A percentile compares a stretch with the other conserved stretches of the same genome.
These are phyloP conservation scores for Solenodon paradoxus DNA, from an alignment of 2,113 vertebrate species.

Conservation along the genomic window DNA sequence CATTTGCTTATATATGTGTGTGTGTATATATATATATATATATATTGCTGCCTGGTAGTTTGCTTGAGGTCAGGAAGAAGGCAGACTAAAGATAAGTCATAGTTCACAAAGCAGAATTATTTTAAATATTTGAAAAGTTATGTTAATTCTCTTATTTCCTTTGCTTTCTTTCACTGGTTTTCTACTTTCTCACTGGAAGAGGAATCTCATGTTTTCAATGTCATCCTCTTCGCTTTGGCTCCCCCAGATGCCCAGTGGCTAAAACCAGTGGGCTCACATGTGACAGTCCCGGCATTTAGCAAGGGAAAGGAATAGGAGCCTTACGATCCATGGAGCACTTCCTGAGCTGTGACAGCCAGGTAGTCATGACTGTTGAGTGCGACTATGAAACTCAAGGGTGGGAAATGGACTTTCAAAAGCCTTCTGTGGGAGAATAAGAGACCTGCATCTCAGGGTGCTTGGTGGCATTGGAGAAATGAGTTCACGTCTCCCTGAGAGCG, in stretches of 20 bases:
- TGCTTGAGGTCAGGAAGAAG: background rate
- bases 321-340: background rate
- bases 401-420: background rate
- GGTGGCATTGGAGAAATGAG: background rate
- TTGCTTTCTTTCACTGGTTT: background rate
- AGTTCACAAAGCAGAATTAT: constrained; percentile 41
- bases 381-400: background rate
- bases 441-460: background rate
- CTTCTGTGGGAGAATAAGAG: background rate
- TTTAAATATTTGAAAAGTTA: constrained; percentile 27
- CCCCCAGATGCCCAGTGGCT: background rate
- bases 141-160: constrained; percentile 16
- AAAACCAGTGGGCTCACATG: background rate
- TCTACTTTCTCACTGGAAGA: constrained; percentile 6
- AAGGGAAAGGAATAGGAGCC: background rate
- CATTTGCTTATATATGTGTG: too few relatives aligned
- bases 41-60: background rate
- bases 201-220: background rate
- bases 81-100: constrained; percentile 29
- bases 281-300: background rate
- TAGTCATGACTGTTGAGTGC: background rate
- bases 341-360: background rate
- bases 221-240: background rate
- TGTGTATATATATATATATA: background rate
- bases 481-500: background rate